Conservation (phyloP, 1,140 invertebrate species). For the Sitobion miscanthi region DNA sequence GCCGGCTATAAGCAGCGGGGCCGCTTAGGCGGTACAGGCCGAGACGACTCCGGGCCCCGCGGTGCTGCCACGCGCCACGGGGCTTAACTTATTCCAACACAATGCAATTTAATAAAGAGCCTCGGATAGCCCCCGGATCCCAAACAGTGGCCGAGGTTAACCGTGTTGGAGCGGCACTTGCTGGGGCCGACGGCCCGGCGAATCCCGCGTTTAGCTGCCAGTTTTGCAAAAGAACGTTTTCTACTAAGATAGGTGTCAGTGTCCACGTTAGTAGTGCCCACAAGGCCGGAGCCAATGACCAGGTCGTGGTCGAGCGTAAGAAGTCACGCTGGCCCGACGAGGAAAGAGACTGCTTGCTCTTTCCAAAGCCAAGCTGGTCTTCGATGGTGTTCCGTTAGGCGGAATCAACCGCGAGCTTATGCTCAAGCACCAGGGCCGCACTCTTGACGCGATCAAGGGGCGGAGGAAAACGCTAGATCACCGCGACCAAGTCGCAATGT, state of each 20-base stretch:
- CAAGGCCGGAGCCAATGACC: fast-evolving
- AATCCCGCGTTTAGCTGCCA: background rate
- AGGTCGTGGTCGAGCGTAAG: background rate
- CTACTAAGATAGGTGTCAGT: background rate
- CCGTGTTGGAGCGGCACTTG: no score
- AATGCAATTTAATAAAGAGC: background rate
- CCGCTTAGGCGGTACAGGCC: background rate
- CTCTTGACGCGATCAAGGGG: no score
- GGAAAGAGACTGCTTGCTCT: no score
- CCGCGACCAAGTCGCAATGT: no score
- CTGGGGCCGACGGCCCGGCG: background rate
- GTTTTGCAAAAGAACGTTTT: background rate
- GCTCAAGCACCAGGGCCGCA: background rate
- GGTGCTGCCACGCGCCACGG: background rate
- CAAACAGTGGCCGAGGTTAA: background rate
- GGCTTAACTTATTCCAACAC: background rate
- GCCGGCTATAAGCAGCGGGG: background rate
- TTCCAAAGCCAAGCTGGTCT: background rate
- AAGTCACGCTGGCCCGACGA: background rate
- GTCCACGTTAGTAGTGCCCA: background rate
- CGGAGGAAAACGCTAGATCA: no score
- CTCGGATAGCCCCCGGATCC: slow-evolving; percentile 1
- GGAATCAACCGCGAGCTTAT: background rate
- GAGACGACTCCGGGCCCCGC: background rate
- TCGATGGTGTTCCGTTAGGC: fast-evolving